Evolutionary conservation across 2,888 invertebrate genomes (phyloP), one percentile per base, ranked within the genome.

Genomic region (Xylota segnis): DNA sequence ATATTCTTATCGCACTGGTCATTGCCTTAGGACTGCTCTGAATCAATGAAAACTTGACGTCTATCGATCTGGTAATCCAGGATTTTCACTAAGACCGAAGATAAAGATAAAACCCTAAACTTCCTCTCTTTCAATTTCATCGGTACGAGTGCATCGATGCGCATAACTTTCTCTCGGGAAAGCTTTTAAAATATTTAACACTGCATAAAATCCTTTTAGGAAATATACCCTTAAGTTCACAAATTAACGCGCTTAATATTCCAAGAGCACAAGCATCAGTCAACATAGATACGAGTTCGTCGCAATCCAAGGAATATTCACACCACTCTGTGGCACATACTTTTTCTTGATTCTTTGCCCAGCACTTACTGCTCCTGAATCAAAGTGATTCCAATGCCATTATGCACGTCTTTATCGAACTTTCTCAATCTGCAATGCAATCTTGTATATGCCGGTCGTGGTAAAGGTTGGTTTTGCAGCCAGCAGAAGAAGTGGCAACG

Each of bases 351-450:
- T 52, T 54, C 27, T 59, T 34, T 32, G 54, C 12, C 63, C 65
- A 59, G 74, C 74, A 79, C 68, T 78, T 78, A 71, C 23, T 68
- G 50, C 34, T 65, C 27, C 12, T 16, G 66, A 74, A 79, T 83
- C 83, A 79, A 83, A 83, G 79, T 74, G 79, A 79, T 84, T 84
- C 45, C 45, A 50, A 52, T 75, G 75, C 70, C 81, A 84, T 84
- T 84, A 75, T 84, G 75, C 75, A 79, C 70, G 84, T 81, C 59
- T 79, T 84, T 81, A 84, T 75, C 75, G 79, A 84, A 79, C 75
- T 75, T 65, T 71, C 70, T 59, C 70, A 63, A 77, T 79, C 79
- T 61, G n/a, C 10, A 74, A 47, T 81, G 84, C 84, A 84, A 81
- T 81, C 75, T 76, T 84, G 71, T 65, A 37, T 47, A 27, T 56